Evolutionary conservation across 2,113 vertebrate species (phyloP).

Genomic region (Pseudopipra pipra): DNA sequence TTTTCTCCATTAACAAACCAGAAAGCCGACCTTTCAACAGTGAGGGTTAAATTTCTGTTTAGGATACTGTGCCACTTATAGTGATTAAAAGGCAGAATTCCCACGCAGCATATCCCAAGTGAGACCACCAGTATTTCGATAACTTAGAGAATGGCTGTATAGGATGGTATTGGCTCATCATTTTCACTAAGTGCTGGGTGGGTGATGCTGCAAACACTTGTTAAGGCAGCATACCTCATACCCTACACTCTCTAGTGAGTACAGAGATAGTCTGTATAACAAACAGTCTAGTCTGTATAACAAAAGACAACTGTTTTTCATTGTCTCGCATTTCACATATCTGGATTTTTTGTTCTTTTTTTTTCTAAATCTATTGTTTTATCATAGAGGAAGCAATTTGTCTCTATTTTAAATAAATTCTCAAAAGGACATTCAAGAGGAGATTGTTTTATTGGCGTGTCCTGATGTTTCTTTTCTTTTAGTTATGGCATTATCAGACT

Average conservation of each 20-base stretch:
- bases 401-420: neutral
- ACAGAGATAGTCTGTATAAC: neutral
- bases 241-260: neutral
- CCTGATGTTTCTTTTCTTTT: neutral
- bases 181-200: neutral
- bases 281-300: no score
- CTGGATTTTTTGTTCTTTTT: neutral
- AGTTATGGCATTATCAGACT: neutral
- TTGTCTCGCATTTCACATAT: neutral
- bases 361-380: neutral
- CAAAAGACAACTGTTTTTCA: neutral
- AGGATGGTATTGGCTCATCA: neutral
- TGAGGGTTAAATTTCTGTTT: neutral
- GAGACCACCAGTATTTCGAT: fast-evolving
- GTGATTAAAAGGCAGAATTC: neutral
- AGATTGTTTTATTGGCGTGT: neutral
- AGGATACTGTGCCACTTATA: neutral
- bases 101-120: fast-evolving
- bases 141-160: neutral
- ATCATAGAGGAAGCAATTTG: neutral
- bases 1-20: neutral
- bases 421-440: neutral
- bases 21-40: neutral
- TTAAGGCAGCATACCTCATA: neutral
- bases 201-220: neutral